Conservation (phyloP, 2,113 vertebrate species). For the Leptosomus discolor region DNA sequence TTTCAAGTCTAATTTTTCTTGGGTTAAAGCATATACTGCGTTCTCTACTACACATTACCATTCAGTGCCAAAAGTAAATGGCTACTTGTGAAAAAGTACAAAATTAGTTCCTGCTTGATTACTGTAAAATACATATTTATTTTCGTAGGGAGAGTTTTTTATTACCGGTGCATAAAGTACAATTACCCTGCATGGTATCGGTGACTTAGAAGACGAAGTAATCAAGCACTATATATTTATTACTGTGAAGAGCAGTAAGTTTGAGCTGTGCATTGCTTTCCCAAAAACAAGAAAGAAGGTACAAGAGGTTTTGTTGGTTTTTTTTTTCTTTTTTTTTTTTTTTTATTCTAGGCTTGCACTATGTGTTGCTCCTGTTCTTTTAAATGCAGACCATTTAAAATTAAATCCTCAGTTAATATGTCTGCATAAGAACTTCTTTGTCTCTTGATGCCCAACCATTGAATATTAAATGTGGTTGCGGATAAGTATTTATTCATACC, state of each 20-base stretch:
- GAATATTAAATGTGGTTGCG: slow-evolving; percentile 65
- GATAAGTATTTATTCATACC: slow-evolving; percentile 72
- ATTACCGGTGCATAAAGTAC: slow-evolving; percentile 44
- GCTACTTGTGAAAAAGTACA: slow-evolving; percentile 62
- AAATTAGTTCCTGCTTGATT: slow-evolving; percentile 67
- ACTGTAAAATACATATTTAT: slow-evolving; percentile 65
- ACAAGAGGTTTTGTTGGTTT: background rate
- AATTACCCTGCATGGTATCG: slow-evolving; percentile 35
- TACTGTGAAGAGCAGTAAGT: slow-evolving; percentile 44
- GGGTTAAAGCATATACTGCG: slow-evolving; percentile 52
- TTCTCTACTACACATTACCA: slow-evolving; percentile 54
- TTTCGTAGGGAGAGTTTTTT: slow-evolving; percentile 50
- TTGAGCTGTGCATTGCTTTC: slow-evolving; percentile 33
- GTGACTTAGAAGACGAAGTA: slow-evolving; percentile 59
- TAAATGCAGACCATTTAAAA: slow-evolving; percentile 57
- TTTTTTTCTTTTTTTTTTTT: background rate
- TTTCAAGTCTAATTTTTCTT: slow-evolving; percentile 72
- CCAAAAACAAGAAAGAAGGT: slow-evolving; percentile 1
- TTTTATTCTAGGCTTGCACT: background rate
- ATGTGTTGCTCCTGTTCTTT: slow-evolving; percentile 34
- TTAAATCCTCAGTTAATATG: slow-evolving; percentile 63
- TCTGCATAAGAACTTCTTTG: slow-evolving; percentile 73
- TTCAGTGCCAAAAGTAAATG: slow-evolving; percentile 70
- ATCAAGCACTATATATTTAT: slow-evolving; percentile 2
- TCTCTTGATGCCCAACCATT: slow-evolving; percentile 59